These are phyloP conservation scores for Gila robusta DNA, from an alignment of 2,797 vertebrate genomes.

Conservation along the genomic window DNA sequence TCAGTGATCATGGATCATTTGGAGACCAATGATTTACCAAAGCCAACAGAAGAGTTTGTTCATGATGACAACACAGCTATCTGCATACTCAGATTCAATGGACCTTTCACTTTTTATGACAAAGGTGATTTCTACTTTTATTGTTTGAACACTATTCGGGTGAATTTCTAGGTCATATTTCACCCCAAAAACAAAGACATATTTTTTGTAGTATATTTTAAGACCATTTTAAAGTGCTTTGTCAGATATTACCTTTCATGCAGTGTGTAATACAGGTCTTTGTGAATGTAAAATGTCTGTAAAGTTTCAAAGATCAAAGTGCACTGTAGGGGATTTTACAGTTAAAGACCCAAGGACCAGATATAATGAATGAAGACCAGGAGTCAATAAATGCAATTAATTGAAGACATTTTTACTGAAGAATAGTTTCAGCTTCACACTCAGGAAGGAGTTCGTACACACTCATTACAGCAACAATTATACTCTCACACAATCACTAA, in stretches of 20 bases:
- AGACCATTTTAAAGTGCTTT: neutral
- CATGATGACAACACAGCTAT: conserved; percentile 32
- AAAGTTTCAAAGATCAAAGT: no score
- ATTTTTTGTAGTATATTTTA: neutral
- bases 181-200: neutral
- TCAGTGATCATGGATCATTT: conserved; percentile 56
- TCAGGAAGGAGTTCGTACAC: no score
- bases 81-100: conserved; percentile 59
- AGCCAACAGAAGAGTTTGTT: conserved; percentile 34
- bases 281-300: no score
- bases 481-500: neutral
- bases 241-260: no score
- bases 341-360: no score
- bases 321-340: no score
- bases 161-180: neutral
- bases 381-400: no score
- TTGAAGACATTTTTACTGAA: no score
- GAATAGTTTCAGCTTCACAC: no score
- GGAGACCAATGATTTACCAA: conserved; percentile 18
- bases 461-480: no score
- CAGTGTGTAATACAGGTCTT: no score
- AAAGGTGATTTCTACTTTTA: conserved; percentile 46
- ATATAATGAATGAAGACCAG: no score
- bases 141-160: neutral
- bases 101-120: conserved; percentile 57